These are phyloP conservation scores for Catajapyx aquilonaris DNA, from an alignment of 1,140 invertebrate genomes.

Conservation along the genomic window DNA sequence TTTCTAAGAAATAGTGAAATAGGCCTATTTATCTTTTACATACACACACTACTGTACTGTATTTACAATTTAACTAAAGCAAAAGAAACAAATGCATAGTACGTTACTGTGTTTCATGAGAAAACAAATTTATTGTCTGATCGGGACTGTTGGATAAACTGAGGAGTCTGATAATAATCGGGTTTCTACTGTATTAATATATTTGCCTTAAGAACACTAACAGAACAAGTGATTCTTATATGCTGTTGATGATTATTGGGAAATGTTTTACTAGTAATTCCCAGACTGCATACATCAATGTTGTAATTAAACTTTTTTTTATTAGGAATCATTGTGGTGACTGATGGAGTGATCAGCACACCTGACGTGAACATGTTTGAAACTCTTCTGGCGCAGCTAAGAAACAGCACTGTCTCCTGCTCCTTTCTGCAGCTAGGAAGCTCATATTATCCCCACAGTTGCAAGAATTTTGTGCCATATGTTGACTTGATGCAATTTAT, in stretches of 20 bases:
- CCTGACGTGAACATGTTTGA: constrained; percentile 53
- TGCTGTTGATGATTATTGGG: constrained; percentile 2
- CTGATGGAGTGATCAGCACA: constrained; percentile 58
- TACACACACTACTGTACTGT: too few species aligned
- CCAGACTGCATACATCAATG: constrained; percentile 3
- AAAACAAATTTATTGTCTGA: too few species aligned
- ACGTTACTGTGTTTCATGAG: too few species aligned
- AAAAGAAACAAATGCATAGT: too few species aligned
- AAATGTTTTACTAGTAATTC: background rate
- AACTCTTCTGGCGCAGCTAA: constrained; percentile 45
- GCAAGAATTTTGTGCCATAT: constrained; percentile 45
- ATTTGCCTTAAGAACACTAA: background rate
- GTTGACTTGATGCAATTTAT: constrained; percentile 59
- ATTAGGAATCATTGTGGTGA: constrained; percentile 55
- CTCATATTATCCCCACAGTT: constrained; percentile 40
- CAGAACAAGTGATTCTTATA: background rate
- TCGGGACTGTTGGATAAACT: background rate
- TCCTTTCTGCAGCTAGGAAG: constrained; percentile 58
- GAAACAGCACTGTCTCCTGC: constrained; percentile 52
- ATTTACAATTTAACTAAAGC: too few species aligned
- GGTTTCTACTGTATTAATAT: background rate
- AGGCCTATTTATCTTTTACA: too few species aligned
- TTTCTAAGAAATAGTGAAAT: too few species aligned
- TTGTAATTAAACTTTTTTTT: constrained; percentile 12
- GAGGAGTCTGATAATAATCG: background rate